phyloP scores from a whole-genome alignment of 2,888 invertebrate genomes.

The Eristalis intricaria region DNA sequence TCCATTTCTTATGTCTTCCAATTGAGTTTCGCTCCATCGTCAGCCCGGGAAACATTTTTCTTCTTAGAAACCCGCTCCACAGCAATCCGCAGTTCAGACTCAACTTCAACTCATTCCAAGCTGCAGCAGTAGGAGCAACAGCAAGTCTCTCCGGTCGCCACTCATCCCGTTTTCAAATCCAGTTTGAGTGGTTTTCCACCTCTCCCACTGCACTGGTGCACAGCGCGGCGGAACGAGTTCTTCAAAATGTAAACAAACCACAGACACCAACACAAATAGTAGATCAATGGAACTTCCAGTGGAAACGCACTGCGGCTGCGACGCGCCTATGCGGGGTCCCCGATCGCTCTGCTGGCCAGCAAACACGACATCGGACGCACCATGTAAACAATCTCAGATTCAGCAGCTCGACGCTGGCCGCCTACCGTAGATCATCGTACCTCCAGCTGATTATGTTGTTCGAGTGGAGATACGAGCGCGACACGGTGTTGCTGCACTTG shows the following conservation, averaged over 20 bases:
- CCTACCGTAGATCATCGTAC: conserved; percentile 3
- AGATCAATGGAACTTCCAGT: conserved; percentile 54
- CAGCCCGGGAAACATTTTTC: neutral
- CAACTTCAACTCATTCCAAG: neutral
- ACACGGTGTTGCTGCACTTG: conserved; percentile 25
- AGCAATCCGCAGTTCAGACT: neutral
- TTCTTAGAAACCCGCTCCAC: neutral
- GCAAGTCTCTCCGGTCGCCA: neutral
- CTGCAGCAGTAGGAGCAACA: neutral
- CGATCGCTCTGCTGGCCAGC: neutral
- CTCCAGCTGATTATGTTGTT: conserved; percentile 55
- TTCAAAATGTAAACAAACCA: conserved; percentile 61
- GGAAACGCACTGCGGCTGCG: neutral
- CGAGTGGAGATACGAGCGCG: neutral
- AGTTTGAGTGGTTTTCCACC: neutral
- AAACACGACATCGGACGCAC: neutral
- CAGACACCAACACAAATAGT: conserved; percentile 38
- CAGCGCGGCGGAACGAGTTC: conserved; percentile 25
- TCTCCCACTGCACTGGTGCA: neutral
- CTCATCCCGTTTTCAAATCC: neutral
- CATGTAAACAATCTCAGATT: conserved; percentile 52
- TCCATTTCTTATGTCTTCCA: too few species aligned
- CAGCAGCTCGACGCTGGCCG: conserved; percentile 16
- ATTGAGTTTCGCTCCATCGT: too few species aligned
- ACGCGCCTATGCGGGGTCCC: neutral